A percentile compares a stretch with the other conserved stretches of the same genome.
Conservation (phyloP, 2,113 vertebrate genomes). For the Manacus vitellinus region DNA sequence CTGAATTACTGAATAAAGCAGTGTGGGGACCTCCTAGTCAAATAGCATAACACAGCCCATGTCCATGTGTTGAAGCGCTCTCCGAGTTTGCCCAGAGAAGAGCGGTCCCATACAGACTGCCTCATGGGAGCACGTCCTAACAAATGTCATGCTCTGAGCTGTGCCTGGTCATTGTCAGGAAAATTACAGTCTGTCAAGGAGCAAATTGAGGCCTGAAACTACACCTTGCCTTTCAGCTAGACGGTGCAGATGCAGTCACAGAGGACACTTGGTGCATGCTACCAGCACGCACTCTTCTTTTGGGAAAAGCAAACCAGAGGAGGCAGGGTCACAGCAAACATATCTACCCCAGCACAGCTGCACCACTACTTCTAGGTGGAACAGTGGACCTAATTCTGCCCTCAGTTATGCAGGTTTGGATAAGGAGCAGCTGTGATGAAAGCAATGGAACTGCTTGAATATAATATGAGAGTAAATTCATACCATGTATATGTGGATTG, state of each 20-base stretch:
- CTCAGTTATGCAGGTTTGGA: not conserved
- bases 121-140: not conserved
- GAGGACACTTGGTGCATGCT: not conserved
- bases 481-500: too few relatives aligned
- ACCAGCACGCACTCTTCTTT: not conserved
- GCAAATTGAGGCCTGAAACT: not conserved
- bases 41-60: not conserved
- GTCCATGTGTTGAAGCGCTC: not conserved
- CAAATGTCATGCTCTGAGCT: not conserved
- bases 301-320: not conserved
- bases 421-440: not conserved
- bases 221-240: not conserved
- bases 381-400: not conserved
- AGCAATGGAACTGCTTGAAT: not conserved
- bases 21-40: not conserved
- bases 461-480: not conserved
- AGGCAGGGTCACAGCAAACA: not conserved
- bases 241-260: not conserved
- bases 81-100: not conserved
- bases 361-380: not conserved
- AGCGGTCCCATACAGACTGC: not conserved
- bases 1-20: not conserved
- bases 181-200: not conserved
- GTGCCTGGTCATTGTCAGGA: not conserved
- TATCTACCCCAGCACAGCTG: fast-evolving